Percentiles rank a stretch among this genome's conserved stretches.
These are phyloP conservation scores for Enoplosus armatus DNA, from an alignment of 2,797 vertebrate species.

Conservation along the genomic window DNA sequence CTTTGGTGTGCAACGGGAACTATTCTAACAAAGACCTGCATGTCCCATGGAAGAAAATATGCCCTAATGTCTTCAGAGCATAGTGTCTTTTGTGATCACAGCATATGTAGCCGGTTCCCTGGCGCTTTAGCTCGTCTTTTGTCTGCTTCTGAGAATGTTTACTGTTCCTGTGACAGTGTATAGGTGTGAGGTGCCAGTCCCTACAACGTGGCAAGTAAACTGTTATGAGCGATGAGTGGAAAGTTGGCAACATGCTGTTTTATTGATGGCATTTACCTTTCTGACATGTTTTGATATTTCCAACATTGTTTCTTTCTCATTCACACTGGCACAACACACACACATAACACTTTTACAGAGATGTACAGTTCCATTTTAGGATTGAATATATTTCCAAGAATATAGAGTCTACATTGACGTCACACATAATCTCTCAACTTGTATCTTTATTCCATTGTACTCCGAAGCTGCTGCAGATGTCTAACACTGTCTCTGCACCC, in stretches of 20 bases:
- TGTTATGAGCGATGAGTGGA: slow-evolving; percentile 83
- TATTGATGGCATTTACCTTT: slow-evolving; percentile 65
- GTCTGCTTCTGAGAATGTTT: slow-evolving; percentile 66
- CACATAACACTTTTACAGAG: slow-evolving; percentile 16
- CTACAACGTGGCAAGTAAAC: slow-evolving; percentile 78
- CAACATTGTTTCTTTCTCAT: slow-evolving; percentile 39
- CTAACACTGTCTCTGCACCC: slow-evolving; percentile 68
- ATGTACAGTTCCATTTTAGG: neutral
- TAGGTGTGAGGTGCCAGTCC: slow-evolving; percentile 78
- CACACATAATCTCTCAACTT: slow-evolving; percentile 13
- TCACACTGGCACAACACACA: slow-evolving; percentile 7
- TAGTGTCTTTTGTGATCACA: slow-evolving; percentile 3
- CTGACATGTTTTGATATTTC: slow-evolving; percentile 48
- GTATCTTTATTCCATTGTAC: slow-evolving; percentile 44
- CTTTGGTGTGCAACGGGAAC: neutral
- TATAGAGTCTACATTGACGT: neutral
- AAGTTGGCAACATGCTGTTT: slow-evolving; percentile 80
- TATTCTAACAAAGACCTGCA: slow-evolving; percentile 4
- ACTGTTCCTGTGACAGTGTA: slow-evolving; percentile 78
- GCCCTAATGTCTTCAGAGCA: neutral
- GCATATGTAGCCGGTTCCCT: slow-evolving; percentile 19
- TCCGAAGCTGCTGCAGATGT: slow-evolving; percentile 32
- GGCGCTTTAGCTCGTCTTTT: slow-evolving; percentile 22
- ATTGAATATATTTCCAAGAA: slow-evolving; percentile 7
- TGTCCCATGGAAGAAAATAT: slow-evolving; percentile 2